Base-by-base conservation (phyloP, 2,113 vertebrate species). In the Salvelinus namaycush region DNA sequence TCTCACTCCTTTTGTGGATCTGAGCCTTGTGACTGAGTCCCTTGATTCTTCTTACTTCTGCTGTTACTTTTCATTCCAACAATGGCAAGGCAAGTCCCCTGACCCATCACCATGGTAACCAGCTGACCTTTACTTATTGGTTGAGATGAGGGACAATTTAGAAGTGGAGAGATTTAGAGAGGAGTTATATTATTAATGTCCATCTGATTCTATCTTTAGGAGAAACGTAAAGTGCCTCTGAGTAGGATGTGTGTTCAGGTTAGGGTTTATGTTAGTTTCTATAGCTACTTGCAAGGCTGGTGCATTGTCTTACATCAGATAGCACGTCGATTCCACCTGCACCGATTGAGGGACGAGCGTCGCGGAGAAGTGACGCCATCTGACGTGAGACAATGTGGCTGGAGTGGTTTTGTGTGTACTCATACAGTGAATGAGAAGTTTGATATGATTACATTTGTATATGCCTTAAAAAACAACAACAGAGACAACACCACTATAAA, bases 61-160 rank as follows among this genome's bases (percentile, higher is more conserved):
- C 70, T 48, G 12, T 74, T 74, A 54, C 70, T 79, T 80, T 87
- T 85, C 85, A 84, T 65, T 70, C 39, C 70, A 71, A 75, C 74
- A 80, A 87, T 83, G 84, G 77, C 79, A 59, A 76, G 79, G 81
- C 74, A 54, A 65, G 79, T 82, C 67, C 16, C n/a, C 34, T 67
- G 64, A 68, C 79, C 81, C 75, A 85, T 91, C 82, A 76, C 88
- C 85, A 91, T n/a, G 75, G 89, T 84, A 89, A 90, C 87, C 71
- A 82, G 84, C 57, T 75, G 26, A 73, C 59, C 27, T 11, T 75
- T 57, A 70, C 70, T 59, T n/a, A 51, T 20, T 12, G 31, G 51
- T 70, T 73, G 44, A 78, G 70, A 44, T 39, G 1, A 4, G 39
- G 51, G 3, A 54, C 16, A 54, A 54, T 54, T 54, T 54, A 12